These are phyloP conservation scores for Trichogramma dendrolimi DNA, from an alignment of 2,888 invertebrate species.

Conservation along the genomic window DNA sequence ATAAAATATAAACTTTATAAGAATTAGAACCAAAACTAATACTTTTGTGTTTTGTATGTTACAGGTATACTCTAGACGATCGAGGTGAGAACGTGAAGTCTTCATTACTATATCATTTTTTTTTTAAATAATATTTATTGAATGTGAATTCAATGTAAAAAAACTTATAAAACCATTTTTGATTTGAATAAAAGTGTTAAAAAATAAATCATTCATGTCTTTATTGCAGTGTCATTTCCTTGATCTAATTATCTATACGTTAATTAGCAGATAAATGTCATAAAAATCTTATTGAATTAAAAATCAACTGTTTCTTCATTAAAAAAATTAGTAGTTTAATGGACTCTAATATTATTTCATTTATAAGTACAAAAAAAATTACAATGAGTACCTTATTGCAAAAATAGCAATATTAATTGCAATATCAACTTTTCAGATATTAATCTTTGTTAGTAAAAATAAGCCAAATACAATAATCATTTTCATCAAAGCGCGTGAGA, in stretches of 20 bases:
- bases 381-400: constrained; percentile 90
- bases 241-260: constrained; percentile 20
- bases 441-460: too few relatives aligned
- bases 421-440: too few relatives aligned
- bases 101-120: constrained; percentile 13
- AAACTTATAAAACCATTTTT: constrained; percentile 16
- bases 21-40: background rate
- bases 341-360: too few relatives aligned
- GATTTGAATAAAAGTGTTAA: constrained; percentile 24
- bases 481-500: too few relatives aligned
- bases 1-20: background rate
- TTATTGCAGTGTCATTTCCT: constrained; percentile 27
- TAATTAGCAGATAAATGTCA: too few relatives aligned
- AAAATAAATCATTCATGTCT: constrained; percentile 24
- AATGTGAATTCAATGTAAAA: constrained; percentile 14
- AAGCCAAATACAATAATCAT: too few relatives aligned
- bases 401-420: constrained; percentile 55
- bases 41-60: constrained; percentile 17
- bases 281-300: too few relatives aligned
- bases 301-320: too few relatives aligned
- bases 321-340: too few relatives aligned
- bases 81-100: constrained; percentile 28
- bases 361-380: background rate
- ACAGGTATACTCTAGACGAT: constrained; percentile 14
- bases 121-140: constrained; percentile 12